A percentile compares a stretch with the other conserved stretches of the same genome.
phyloP scores from a whole-genome alignment of 2,888 invertebrate genomes.

The Standfussiana lucernea region DNA sequence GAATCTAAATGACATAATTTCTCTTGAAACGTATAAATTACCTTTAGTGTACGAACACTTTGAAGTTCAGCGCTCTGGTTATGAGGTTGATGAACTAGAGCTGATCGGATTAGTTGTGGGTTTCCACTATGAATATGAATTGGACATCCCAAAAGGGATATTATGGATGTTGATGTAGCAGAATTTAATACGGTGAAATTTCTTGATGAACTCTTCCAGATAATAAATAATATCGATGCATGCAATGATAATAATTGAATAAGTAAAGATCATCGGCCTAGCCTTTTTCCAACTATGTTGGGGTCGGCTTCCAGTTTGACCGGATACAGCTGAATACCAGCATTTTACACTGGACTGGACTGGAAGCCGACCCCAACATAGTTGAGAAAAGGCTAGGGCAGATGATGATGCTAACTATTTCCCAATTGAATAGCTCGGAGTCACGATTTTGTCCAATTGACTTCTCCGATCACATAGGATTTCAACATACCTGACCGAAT shows the following conservation, averaged over 20 bases:
- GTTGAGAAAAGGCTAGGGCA: no score
- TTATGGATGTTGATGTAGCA: neutral
- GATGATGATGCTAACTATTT: neutral
- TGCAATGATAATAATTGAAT: neutral
- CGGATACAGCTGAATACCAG: no score
- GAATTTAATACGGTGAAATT: neutral
- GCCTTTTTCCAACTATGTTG: no score
- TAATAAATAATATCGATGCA: neutral
- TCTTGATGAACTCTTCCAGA: neutral
- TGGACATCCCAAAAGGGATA: neutral
- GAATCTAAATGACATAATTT: constrained; percentile 18
- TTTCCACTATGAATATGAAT: constrained; percentile 15
- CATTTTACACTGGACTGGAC: no score
- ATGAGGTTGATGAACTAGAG: constrained; percentile 29
- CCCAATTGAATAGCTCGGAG: neutral
- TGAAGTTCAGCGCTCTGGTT: constrained; percentile 32
- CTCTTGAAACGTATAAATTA: constrained; percentile 27
- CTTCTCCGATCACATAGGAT: neutral
- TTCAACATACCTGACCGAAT: neutral
- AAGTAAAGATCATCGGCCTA: neutral
- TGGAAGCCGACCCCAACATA: no score
- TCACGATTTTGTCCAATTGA: neutral
- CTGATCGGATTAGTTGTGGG: constrained; percentile 23
- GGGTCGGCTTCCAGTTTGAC: no score
- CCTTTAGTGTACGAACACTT: constrained; percentile 24